A percentile compares a stretch with the other conserved stretches of the same genome.
These are phyloP conservation scores for Littorina saxatilis DNA, from an alignment of 1,140 invertebrate species.

Conservation along the genomic window DNA sequence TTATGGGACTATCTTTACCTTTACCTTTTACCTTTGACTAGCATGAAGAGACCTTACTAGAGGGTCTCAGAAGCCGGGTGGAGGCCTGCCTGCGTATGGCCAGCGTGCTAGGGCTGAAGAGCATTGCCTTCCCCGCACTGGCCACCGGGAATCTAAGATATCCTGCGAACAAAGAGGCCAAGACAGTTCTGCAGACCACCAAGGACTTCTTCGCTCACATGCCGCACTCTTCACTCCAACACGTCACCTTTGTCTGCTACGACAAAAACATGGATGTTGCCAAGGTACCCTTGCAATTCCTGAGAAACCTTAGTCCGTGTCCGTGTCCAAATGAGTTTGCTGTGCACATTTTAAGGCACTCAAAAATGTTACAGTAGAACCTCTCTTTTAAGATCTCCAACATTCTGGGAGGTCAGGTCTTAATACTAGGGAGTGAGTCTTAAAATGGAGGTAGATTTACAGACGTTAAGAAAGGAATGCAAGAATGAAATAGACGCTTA, in stretches of 20 bases:
- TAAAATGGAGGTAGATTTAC: too few relatives aligned
- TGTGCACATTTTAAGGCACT: too few relatives aligned
- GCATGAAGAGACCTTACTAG: too few relatives aligned
- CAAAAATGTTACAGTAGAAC: background rate
- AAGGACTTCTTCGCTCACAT: background rate
- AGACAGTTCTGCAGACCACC: background rate
- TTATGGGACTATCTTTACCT: too few relatives aligned
- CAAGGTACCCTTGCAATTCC: background rate
- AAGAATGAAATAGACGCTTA: too few relatives aligned
- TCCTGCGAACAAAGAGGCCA: background rate
- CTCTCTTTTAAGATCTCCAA: background rate
- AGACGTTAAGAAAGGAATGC: too few relatives aligned
- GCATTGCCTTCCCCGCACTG: slow-evolving; percentile 1
- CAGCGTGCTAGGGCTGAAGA: background rate
- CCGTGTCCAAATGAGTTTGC: too few relatives aligned
- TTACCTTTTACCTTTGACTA: too few relatives aligned
- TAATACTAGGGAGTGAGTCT: too few relatives aligned
- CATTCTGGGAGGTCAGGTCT: too few relatives aligned
- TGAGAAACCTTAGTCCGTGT: too few relatives aligned
- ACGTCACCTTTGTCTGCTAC: background rate
- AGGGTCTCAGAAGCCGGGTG: background rate
- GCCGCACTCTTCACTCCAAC: background rate
- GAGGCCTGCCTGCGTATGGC: slow-evolving; percentile 1
- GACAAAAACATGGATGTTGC: background rate
- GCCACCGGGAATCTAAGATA: background rate